These are phyloP conservation scores for Acholoe squamosa DNA, from an alignment of 2,888 invertebrate genomes.

Conservation along the genomic window DNA sequence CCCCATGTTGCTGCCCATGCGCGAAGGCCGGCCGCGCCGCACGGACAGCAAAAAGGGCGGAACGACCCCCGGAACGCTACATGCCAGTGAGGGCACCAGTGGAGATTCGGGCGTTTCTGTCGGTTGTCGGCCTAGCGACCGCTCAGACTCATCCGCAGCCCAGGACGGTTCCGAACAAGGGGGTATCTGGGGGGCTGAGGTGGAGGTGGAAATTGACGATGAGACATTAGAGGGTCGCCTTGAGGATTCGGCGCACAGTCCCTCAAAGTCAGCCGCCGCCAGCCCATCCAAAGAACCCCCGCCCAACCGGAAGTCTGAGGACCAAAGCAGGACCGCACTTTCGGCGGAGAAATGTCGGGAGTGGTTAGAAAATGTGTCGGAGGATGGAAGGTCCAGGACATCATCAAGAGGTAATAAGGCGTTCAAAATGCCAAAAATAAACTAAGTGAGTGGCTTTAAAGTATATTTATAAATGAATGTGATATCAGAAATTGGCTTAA, in stretches of 20 bases:
- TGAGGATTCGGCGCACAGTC: not conserved
- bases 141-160: constrained; percentile 25
- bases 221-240: constrained; percentile 9
- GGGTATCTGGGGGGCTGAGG: constrained; percentile 10
- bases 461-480: not conserved
- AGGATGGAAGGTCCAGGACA: constrained; percentile 14
- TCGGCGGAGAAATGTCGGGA: constrained; percentile 57
- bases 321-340: constrained; percentile 38
- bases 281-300: not conserved
- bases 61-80: not conserved
- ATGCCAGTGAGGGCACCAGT: constrained; percentile 53
- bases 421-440: constrained; percentile 57
- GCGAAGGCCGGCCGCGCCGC: not conserved
- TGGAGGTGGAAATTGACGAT: constrained; percentile 56
- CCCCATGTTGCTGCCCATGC: constrained; percentile 52
- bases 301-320: not conserved
- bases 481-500: not conserved
- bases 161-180: constrained; percentile 18
- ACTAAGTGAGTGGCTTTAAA: not conserved
- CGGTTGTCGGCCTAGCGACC: constrained; percentile 27
- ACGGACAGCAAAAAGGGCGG: constrained; percentile 21
- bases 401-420: not conserved
- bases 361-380: constrained; percentile 46
- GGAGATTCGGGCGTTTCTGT: constrained; percentile 56
- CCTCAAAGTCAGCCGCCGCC: not conserved